Base-by-base conservation (phyloP, 2,888 invertebrate genomes). In the Phrixothrix hirtus region DNA sequence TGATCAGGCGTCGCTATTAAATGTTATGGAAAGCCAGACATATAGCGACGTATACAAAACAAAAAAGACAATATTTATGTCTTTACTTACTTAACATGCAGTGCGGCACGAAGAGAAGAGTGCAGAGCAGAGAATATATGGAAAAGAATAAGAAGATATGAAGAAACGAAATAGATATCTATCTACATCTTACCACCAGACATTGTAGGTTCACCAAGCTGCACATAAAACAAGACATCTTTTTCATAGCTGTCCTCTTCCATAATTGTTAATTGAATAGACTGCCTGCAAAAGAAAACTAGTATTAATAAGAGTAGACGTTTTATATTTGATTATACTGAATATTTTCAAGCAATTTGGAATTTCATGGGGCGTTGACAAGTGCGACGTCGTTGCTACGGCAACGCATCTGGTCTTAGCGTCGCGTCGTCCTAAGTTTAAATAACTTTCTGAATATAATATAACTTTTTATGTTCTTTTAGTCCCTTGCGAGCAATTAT, bases 231-330 rank as follows among this genome's bases (percentile, higher is more conserved):
- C 13, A 89, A 82, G 21, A 95, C 93, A 71, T 95, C 92, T 75
- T 98, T 95, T 77, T 98, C 96, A 75, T 98, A 98, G 71, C 95
- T 95, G 78, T 98, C 97, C 72, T 96, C 95, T 79, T 99, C 97
- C 61, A 92, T 84, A 58, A 99, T 93, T 66, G 87, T 87, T 59
- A 98, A 79, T 38, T 85, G 82, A 70, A 99, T 90, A 69, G 79
- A 80, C 80, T 94, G 89, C 74, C 97, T 98, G 86, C 14, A 89
- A 88, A 72, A 77, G 78, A 66, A 60, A 65, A 65, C 38, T 5
- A 2, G 7, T 15, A 34, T n/a, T n/a, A n/a, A n/a, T n/a, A n/a
- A n/a, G n/a, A n/a, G n/a, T n/a, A n/a, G n/a, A n/a, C n/a, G n/a
- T n/a, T n/a, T n/a, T n/a, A n/a, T n/a, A n/a, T n/a, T n/a, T n/a